These are phyloP conservation scores for Eriosoma lanigerum DNA, from an alignment of 1,140 invertebrate genomes.

Conservation along the genomic window DNA sequence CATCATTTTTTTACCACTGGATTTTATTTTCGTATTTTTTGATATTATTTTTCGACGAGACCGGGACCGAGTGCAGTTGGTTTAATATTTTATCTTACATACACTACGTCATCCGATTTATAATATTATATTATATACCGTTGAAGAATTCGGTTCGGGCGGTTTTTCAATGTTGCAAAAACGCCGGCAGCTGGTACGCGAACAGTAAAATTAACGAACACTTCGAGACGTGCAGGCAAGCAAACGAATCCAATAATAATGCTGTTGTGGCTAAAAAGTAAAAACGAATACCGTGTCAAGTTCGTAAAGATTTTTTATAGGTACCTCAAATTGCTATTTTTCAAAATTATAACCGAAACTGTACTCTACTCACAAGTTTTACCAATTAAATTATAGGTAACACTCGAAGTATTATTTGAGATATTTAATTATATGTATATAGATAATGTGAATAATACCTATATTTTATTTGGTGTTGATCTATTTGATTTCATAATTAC, in stretches of 20 bases:
- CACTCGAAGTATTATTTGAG: too few relatives aligned
- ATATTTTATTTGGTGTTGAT: too few relatives aligned
- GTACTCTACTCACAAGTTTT: too few relatives aligned
- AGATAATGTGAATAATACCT: too few relatives aligned
- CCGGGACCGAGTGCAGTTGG: background rate
- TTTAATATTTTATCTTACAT: background rate
- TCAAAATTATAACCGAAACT: background rate
- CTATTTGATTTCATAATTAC: too few relatives aligned
- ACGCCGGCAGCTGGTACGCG: background rate
- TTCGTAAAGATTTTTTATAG: background rate
- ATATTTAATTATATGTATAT: too few relatives aligned
- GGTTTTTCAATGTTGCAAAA: background rate
- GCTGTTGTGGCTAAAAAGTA: too few relatives aligned
- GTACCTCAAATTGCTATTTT: background rate
- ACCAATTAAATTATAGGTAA: too few relatives aligned
- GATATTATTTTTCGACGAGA: background rate
- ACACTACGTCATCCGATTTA: background rate
- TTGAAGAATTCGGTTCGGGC: background rate
- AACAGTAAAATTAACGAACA: background rate
- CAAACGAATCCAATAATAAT: background rate
- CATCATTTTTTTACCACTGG: background rate
- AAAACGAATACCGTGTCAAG: background rate
- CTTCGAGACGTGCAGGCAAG: background rate
- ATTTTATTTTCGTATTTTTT: background rate
- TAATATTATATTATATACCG: background rate